A percentile compares a stretch with the other conserved stretches of the same genome.
These are phyloP conservation scores for Brachystomella parvula DNA, from an alignment of 1,140 invertebrate species.

Conservation along the genomic window DNA sequence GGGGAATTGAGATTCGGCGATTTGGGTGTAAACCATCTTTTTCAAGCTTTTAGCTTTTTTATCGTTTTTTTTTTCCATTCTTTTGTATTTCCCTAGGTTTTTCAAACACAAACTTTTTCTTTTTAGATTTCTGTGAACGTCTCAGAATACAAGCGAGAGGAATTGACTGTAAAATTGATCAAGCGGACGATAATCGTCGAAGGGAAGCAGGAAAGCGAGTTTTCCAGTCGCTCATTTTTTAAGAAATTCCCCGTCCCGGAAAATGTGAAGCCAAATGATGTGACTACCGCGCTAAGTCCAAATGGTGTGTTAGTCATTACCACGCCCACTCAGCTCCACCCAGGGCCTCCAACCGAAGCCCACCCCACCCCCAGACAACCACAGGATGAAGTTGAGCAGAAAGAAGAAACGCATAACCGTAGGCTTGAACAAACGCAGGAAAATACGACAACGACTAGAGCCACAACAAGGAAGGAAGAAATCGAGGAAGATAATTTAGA, in stretches of 20 bases:
- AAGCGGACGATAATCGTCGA: conserved; percentile 16
- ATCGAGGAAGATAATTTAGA: background rate
- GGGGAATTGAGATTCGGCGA: no score
- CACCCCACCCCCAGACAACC: background rate
- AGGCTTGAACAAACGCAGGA: background rate
- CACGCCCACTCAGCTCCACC: conserved; percentile 27
- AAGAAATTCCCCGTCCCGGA: conserved; percentile 36
- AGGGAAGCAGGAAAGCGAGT: conserved; percentile 39
- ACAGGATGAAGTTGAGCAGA: no score
- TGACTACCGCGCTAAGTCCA: conserved; percentile 33
- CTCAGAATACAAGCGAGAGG: background rate
- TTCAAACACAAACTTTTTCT: background rate
- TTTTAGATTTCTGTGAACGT: background rate
- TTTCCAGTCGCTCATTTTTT: conserved; percentile 42
- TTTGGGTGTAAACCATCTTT: no score
- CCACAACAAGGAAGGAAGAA: background rate
- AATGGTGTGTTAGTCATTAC: conserved; percentile 39
- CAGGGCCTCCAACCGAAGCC: no score
- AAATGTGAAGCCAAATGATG: conserved; percentile 36
- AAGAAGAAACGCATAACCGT: background rate
- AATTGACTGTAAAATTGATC: background rate
- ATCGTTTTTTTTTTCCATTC: no score
- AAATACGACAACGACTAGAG: background rate
- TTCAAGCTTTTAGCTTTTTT: no score
- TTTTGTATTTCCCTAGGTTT: no score